Conservation (phyloP, 2,797 vertebrate species). For the Gallinago nigripennis region DNA sequence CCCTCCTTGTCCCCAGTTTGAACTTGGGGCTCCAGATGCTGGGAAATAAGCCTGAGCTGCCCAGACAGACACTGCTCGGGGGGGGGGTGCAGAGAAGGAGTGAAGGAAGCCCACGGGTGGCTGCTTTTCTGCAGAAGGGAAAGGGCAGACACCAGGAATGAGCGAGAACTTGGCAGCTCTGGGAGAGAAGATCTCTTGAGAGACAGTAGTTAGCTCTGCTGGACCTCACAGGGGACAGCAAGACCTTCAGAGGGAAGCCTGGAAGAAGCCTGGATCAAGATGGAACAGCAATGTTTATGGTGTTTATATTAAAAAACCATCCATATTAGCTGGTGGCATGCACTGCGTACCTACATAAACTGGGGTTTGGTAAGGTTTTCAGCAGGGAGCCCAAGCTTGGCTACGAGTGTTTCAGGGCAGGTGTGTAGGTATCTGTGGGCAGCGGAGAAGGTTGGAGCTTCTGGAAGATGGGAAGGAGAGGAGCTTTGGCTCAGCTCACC, state of each 20-base stretch:
- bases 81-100: fast-evolving
- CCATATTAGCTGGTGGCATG: fast-evolving
- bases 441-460: neutral
- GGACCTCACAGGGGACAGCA: neutral
- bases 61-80: fast-evolving
- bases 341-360: fast-evolving
- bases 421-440: fast-evolving
- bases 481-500: neutral
- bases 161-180: neutral
- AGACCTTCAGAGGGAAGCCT: neutral
- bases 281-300: fast-evolving
- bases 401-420: neutral
- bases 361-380: neutral
- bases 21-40: neutral
- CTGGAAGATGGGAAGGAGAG: neutral
- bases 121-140: neutral
- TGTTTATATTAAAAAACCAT: too few relatives aligned
- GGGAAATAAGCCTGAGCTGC: neutral
- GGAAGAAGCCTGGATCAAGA: neutral
- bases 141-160: neutral
- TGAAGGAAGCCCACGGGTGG: fast-evolving
- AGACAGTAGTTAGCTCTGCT: neutral
- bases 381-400: neutral
- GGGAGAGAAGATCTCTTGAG: too few relatives aligned
- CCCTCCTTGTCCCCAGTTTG: fast-evolving